These are phyloP conservation scores for Dynastes hyllus DNA, from an alignment of 2,888 invertebrate genomes.

Conservation along the genomic window DNA sequence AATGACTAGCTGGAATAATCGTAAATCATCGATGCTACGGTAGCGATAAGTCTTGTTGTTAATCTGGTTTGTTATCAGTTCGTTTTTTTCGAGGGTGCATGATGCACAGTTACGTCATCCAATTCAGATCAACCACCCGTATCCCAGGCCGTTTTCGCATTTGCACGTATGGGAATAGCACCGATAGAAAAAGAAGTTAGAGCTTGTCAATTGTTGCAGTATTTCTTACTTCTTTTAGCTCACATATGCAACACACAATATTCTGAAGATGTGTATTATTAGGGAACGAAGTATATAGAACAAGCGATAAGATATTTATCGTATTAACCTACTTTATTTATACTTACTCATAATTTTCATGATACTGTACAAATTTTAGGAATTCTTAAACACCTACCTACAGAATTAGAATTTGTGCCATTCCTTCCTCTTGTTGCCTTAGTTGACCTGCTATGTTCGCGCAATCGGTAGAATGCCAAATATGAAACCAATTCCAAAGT, in stretches of 20 bases:
- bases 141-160: background rate
- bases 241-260: background rate
- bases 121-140: background rate
- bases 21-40: conserved; percentile 58
- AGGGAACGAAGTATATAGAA: too few relatives aligned
- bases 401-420: too few relatives aligned
- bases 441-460: too few relatives aligned
- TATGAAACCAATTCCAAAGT: too few relatives aligned
- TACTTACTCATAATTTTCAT: too few relatives aligned
- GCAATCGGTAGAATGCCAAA: too few relatives aligned
- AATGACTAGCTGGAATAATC: conserved; percentile 59
- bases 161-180: background rate
- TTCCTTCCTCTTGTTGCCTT: too few relatives aligned
- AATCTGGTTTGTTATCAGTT: conserved; percentile 50
- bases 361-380: too few relatives aligned
- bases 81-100: conserved; percentile 48
- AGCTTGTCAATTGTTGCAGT: background rate
- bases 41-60: conserved; percentile 55
- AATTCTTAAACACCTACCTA: too few relatives aligned
- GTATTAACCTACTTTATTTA: too few relatives aligned
- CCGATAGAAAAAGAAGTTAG: background rate
- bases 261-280: too few relatives aligned
- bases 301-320: too few relatives aligned
- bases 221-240: background rate
- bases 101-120: background rate